These are phyloP conservation scores for Argya squamiceps DNA, from an alignment of 2,797 vertebrate genomes.

Conservation along the genomic window DNA sequence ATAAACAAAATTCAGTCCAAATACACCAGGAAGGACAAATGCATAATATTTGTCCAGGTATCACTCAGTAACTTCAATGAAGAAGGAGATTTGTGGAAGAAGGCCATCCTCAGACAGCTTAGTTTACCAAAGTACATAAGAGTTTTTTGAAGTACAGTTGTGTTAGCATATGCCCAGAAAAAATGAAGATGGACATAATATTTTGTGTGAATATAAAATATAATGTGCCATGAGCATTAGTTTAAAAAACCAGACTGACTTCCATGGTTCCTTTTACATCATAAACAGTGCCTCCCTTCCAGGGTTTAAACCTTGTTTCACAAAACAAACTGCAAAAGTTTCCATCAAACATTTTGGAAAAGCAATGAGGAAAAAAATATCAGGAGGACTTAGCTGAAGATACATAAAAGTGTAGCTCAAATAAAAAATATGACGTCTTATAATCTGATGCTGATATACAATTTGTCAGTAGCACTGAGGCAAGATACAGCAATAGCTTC, in stretches of 20 bases:
- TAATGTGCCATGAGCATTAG: background rate
- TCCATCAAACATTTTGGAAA: background rate
- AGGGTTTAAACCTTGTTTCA: background rate
- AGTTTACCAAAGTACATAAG: background rate
- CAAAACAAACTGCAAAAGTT: background rate
- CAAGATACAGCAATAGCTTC: background rate
- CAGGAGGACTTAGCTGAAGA: background rate
- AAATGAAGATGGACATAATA: background rate
- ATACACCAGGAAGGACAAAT: background rate
- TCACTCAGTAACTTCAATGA: background rate
- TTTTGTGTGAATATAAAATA: background rate
- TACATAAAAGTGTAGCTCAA: background rate
- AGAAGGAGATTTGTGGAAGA: background rate
- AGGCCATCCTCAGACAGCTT: background rate
- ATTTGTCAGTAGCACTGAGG: slow-evolving; percentile 5
- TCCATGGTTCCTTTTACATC: background rate
- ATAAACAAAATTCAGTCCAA: background rate
- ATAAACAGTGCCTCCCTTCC: background rate
- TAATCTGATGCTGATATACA: background rate
- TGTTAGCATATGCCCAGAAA: background rate
- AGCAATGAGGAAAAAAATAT: background rate
- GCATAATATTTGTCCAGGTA: background rate
- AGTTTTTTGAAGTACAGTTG: background rate
- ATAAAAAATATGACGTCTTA: background rate
- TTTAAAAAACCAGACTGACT: background rate